These are phyloP conservation scores for Lasioglossum pauxillum DNA, from an alignment of 2,888 invertebrate genomes.

Conservation along the genomic window DNA sequence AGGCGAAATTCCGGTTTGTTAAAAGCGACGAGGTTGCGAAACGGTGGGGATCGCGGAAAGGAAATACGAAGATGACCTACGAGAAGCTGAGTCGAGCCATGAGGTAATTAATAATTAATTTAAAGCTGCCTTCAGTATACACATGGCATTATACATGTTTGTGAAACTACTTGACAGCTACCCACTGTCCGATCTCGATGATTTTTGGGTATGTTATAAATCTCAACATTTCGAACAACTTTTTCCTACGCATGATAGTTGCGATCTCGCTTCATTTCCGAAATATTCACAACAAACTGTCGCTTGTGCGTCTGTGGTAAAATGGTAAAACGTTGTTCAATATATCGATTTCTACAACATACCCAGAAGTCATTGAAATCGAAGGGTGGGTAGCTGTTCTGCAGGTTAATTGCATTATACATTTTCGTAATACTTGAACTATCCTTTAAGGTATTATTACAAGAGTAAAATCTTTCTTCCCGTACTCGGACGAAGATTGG, in stretches of 20 bases:
- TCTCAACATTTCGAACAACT: too few relatives aligned
- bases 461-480: slow-evolving; percentile 90
- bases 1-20: slow-evolving; percentile 94
- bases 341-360: too few relatives aligned
- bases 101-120: slow-evolving; percentile 85
- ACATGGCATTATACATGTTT: not conserved
- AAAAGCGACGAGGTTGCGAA: slow-evolving; percentile 94
- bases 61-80: slow-evolving; percentile 95
- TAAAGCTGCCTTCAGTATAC: not conserved
- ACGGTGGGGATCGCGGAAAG: slow-evolving; percentile 94
- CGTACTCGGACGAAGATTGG: slow-evolving; percentile 90
- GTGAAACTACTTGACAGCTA: too few relatives aligned
- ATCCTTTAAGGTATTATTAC: slow-evolving; percentile 90
- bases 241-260: too few relatives aligned
- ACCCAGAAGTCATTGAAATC: too few relatives aligned
- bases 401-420: not conserved
- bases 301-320: too few relatives aligned
- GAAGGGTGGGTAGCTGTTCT: not conserved
- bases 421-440: not conserved
- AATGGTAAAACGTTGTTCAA: too few relatives aligned
- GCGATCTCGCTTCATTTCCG: too few relatives aligned
- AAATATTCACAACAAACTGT: too few relatives aligned
- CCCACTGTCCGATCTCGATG: too few relatives aligned
- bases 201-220: too few relatives aligned
- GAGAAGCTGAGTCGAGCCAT: slow-evolving; percentile 96